A percentile compares a stretch with the other conserved stretches of the same genome.
phyloP scores from a whole-genome alignment of 2,888 invertebrate species.

The Nomada fucata region DNA sequence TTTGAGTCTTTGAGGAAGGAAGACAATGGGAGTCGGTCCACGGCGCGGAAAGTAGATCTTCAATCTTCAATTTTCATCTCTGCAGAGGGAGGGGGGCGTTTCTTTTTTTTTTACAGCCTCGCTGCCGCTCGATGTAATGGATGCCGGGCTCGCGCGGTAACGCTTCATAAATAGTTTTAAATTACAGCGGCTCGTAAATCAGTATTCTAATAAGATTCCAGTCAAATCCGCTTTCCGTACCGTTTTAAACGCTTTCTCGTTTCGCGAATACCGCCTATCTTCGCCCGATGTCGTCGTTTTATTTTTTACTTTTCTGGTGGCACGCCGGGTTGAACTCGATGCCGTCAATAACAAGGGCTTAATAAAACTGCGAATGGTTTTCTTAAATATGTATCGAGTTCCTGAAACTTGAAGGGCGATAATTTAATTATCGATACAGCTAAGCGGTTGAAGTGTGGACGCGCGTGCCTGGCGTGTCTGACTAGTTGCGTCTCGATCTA shows the following conservation, averaged over 20 bases:
- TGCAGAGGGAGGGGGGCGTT: background rate
- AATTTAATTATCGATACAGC: no score
- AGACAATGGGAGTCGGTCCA: slow-evolving; percentile 49
- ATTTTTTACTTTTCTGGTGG: background rate
- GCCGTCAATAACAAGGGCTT: background rate
- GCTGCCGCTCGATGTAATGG: slow-evolving; percentile 22
- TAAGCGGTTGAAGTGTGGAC: no score
- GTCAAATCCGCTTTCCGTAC: slow-evolving; percentile 35
- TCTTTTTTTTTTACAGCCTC: background rate
- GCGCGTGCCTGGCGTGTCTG: no score
- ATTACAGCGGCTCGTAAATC: slow-evolving; percentile 50
- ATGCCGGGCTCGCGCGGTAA: slow-evolving; percentile 27
- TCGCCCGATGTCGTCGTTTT: background rate
- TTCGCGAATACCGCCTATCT: background rate
- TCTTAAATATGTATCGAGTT: no score
- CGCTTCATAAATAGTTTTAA: slow-evolving; percentile 54
- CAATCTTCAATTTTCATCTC: slow-evolving; percentile 47
- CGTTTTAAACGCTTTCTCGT: slow-evolving; percentile 13
- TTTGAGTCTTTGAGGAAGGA: slow-evolving; percentile 49
- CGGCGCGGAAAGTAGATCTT: slow-evolving; percentile 43
- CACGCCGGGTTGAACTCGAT: background rate
- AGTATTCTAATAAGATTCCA: slow-evolving; percentile 41
- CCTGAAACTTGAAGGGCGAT: no score
- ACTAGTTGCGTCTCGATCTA: no score
- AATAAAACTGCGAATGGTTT: background rate